Evolutionary conservation across 2,797 vertebrate species (phyloP).

Genomic region (Cottoperca gobio): DNA sequence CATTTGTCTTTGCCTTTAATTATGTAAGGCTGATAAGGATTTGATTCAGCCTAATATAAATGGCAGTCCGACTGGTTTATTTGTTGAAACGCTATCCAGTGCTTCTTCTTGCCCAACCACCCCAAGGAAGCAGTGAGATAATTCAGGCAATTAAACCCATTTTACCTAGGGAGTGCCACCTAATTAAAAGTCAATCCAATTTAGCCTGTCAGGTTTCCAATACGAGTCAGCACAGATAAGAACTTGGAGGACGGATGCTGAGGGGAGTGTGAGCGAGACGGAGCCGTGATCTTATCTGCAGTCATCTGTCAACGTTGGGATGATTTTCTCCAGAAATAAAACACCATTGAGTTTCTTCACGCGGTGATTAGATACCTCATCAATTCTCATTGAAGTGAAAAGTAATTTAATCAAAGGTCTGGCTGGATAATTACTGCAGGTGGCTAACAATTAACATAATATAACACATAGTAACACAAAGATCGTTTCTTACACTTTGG

Average conservation of each 20-base stretch:
- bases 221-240: constrained; percentile 63
- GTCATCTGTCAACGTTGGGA: constrained; percentile 44
- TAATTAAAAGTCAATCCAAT: constrained; percentile 82
- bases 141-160: constrained; percentile 77
- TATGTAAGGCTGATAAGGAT: constrained; percentile 10
- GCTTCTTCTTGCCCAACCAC: constrained; percentile 20
- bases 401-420: constrained; percentile 28
- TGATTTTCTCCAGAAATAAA: constrained; percentile 55
- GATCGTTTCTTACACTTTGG: neutral
- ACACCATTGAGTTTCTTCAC: constrained; percentile 32
- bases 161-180: constrained; percentile 66
- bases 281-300: constrained; percentile 64
- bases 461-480: no score
- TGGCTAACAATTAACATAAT: constrained; percentile 13
- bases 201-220: constrained; percentile 67
- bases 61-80: constrained; percentile 26
- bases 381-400: constrained; percentile 15
- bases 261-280: constrained; percentile 29
- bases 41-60: constrained; percentile 17
- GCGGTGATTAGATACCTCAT: constrained; percentile 25
- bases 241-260: constrained; percentile 55
- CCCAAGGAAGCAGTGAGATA: constrained; percentile 47
- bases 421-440: constrained; percentile 25
- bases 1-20: constrained; percentile 12
- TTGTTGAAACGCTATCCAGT: constrained; percentile 35